phyloP scores from a whole-genome alignment of 2,113 vertebrate genomes.

The Zootoca vivipara region DNA sequence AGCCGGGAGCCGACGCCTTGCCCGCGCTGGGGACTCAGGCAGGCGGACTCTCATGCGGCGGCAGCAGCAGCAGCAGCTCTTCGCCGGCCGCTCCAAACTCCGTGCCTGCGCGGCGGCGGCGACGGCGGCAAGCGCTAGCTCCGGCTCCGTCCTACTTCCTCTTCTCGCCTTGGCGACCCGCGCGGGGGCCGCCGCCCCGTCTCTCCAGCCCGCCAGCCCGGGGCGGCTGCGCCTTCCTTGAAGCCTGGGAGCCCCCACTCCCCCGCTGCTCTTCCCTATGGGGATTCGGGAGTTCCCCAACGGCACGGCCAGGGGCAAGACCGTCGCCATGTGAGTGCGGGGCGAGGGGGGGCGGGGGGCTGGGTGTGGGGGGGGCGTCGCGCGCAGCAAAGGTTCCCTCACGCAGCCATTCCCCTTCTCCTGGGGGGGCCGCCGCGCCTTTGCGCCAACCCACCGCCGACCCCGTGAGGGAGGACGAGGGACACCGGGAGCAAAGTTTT shows the following conservation, averaged over 20 bases:
- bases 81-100: not conserved
- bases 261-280: slow-evolving; percentile 68
- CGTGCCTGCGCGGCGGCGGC: not conserved
- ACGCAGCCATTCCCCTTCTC: not conserved
- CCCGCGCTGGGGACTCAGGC: not conserved
- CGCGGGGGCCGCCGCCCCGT: not conserved
- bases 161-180: not conserved
- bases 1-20: not conserved
- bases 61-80: not conserved
- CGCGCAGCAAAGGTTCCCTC: not conserved
- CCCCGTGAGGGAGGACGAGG: not conserved
- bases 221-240: slow-evolving; percentile 53
- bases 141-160: not conserved
- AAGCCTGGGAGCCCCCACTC: slow-evolving; percentile 68
- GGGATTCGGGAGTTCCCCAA: slow-evolving; percentile 79
- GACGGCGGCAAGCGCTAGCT: not conserved
- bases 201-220: slow-evolving; percentile 28
- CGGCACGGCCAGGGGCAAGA: slow-evolving; percentile 71
- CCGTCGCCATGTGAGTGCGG: slow-evolving; percentile 69
- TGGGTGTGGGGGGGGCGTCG: no score
- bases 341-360: not conserved
- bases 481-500: not conserved
- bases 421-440: not conserved
- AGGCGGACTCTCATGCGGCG: not conserved
- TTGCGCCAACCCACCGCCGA: not conserved